Conservation (phyloP, 2,888 invertebrate species). For the Sesia apiformis region DNA sequence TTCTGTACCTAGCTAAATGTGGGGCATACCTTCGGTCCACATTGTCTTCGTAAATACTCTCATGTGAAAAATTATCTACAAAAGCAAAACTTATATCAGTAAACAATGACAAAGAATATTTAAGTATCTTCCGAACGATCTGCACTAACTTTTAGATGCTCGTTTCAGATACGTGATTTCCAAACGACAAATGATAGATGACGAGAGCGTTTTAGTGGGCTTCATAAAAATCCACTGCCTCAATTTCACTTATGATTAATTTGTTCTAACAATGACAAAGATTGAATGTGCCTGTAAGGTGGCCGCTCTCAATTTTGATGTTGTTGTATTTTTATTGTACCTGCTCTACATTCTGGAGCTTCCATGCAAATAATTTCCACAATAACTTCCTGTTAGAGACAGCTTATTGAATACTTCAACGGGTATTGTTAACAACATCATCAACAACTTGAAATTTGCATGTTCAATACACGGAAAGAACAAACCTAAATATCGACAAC, state of each 20-base stretch:
- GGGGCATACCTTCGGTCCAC: no score
- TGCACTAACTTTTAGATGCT: slow-evolving; percentile 7
- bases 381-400: no score
- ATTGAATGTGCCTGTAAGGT: slow-evolving; percentile 27
- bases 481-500: no score
- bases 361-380: no score
- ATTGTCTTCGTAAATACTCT: no score
- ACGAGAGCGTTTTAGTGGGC: slow-evolving; percentile 11
- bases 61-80: no score
- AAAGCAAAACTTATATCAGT: no score
- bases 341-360: not conserved
- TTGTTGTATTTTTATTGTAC: not conserved
- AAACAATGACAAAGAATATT: not conserved
- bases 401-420: no score
- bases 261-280: slow-evolving; percentile 36
- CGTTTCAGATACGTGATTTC: slow-evolving; percentile 17
- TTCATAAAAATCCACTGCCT: slow-evolving; percentile 23
- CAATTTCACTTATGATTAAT: slow-evolving; percentile 50
- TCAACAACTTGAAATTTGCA: no score
- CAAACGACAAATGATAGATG: slow-evolving; percentile 16
- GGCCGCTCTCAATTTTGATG: slow-evolving; percentile 23
- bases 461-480: no score
- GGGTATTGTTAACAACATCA: no score
- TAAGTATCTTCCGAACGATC: slow-evolving; percentile 1
- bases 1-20: no score